Evolutionary conservation across 2,113 vertebrate species (phyloP).

Genomic region (Edolisoma coerulescens): DNA sequence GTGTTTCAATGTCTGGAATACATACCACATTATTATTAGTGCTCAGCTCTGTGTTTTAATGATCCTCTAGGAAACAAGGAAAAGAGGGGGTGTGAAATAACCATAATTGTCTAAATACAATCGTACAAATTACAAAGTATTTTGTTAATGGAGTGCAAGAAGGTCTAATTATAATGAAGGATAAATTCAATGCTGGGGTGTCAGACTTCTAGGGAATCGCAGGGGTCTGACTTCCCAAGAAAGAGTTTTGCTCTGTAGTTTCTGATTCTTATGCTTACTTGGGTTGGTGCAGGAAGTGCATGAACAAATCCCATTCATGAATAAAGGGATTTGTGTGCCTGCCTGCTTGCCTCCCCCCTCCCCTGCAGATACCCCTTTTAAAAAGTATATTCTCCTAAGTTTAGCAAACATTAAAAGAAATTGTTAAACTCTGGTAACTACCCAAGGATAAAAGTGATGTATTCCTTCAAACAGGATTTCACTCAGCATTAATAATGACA

Average conservation of each 20-base stretch:
- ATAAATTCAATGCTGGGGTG: not conserved
- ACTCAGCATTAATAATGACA: not conserved
- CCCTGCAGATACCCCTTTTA: not conserved
- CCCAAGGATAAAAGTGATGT: not conserved
- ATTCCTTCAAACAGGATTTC: not conserved
- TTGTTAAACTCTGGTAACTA: constrained; percentile 2
- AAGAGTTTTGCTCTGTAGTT: not conserved
- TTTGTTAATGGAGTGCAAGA: constrained; percentile 22
- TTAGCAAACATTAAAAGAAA: not conserved
- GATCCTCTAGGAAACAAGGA: constrained; percentile 57
- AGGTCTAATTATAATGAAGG: not conserved
- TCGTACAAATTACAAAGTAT: not conserved
- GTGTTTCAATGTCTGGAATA: constrained; percentile 58
- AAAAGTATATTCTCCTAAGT: not conserved
- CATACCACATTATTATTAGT: constrained; percentile 43
- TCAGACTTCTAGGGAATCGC: not conserved
- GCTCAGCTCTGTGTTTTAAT: constrained; percentile 59
- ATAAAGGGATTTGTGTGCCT: not conserved
- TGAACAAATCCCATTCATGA: constrained; percentile 24
- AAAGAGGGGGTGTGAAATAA: not conserved
- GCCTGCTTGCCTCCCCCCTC: not conserved
- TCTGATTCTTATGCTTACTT: not conserved
- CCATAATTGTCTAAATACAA: not conserved
- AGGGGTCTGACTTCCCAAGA: not conserved
- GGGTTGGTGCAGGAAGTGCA: not conserved